Percentiles rank a stretch among this genome's conserved stretches.
Conservation (phyloP, 1,140 invertebrate species). For the Nebria ingens region DNA sequence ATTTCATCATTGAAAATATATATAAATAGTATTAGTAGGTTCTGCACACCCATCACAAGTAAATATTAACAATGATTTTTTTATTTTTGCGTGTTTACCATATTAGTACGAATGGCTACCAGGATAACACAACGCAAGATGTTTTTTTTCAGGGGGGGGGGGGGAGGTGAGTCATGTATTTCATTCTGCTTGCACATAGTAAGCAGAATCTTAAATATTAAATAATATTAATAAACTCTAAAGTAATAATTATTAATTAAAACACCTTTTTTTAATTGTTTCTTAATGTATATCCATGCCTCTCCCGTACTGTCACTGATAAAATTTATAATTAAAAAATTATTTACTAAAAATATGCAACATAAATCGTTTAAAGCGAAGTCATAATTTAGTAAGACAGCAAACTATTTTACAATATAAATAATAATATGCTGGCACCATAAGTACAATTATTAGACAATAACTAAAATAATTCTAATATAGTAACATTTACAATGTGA, state of each 20-base stretch:
- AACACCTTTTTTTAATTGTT: neutral
- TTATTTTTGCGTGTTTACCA: neutral
- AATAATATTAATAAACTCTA: neutral
- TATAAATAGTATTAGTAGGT: neutral
- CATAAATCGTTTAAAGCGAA: neutral
- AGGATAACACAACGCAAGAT: no score
- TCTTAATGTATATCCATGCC: neutral
- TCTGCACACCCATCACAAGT: neutral
- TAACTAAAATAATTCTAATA: neutral
- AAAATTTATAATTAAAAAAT: neutral
- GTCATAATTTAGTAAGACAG: neutral
- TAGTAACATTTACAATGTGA: neutral
- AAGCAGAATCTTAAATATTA: no score
- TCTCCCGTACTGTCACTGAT: neutral
- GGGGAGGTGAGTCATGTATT: neutral
- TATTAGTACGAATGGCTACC: no score
- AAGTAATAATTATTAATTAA: no score
- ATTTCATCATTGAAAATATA: no score
- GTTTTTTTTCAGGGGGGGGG: neutral
- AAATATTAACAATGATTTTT: neutral
- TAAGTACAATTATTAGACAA: neutral
- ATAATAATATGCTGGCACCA: constrained; percentile 2
- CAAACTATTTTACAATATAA: neutral
- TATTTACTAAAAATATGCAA: neutral
- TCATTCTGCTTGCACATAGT: neutral